A percentile compares a stretch with the other conserved stretches of the same genome.
Conservation (phyloP, 2,113 vertebrate species). For the Micromys minutus region DNA sequence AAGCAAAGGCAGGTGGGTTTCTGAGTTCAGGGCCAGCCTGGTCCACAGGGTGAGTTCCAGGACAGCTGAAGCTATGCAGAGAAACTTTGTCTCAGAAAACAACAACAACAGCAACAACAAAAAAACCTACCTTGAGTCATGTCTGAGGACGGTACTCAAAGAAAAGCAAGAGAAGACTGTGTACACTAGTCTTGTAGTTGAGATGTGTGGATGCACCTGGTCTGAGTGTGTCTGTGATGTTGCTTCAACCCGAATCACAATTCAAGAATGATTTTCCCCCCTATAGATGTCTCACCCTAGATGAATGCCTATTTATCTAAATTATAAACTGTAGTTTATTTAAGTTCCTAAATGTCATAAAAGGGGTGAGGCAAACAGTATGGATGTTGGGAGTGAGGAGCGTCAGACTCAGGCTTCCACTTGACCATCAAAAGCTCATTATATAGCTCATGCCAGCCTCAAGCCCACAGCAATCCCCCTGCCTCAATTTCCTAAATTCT, state of each 20-base stretch:
- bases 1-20: too few species aligned
- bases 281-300: constrained; percentile 80
- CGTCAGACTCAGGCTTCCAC: not conserved
- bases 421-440: not conserved
- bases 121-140: constrained; percentile 89
- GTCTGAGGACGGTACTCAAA: constrained; percentile 94
- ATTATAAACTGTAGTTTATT: not conserved
- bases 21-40: too few species aligned
- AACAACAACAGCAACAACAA: too few species aligned
- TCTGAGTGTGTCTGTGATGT: constrained; percentile 67
- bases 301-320: constrained; percentile 80
- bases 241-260: constrained; percentile 59
- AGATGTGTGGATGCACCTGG: not conserved
- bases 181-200: constrained; percentile 84
- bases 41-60: too few species aligned
- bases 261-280: constrained; percentile 59
- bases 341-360: not conserved
- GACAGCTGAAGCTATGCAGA: too few species aligned
- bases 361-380: not conserved
- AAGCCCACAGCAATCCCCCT: not conserved
- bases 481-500: not conserved
- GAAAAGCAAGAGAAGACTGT: constrained; percentile 92
- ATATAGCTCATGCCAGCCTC: not conserved
- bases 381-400: not conserved
- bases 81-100: too few species aligned